Evolutionary conservation across 2,113 vertebrate species (phyloP), one percentile per base, ranked within the genome.

Genomic region (Percopsis transmontana): DNA sequence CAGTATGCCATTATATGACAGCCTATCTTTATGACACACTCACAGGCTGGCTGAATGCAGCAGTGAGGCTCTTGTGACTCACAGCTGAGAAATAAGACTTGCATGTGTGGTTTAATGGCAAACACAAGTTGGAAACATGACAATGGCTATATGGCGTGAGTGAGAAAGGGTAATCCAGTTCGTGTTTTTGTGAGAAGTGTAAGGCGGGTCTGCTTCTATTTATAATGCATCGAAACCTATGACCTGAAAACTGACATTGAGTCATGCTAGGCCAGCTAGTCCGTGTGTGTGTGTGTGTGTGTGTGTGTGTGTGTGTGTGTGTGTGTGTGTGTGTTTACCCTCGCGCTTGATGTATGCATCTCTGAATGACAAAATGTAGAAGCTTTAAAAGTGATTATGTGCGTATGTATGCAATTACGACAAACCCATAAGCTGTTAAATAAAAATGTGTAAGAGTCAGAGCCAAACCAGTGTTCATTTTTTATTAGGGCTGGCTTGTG

Each of bases 281-380:
- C 10, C 14, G 19, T 20, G 12, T 42, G 56, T 20, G 55, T 39
- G 55, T 57, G 54, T 18, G 59, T 55, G 53, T 55, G 53, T 55
- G 53, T 55, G 18, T 20, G 52, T 53, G 51, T 53, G 51, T 53
- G 51, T 53, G 44, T 47, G 44, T 50, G n/a, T 50, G 47, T 50
- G 47, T 50, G 47, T 40, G 53, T 51, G 64, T 21, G 53, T 45
- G 12, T 47, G 16, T 5, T 6, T 21, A 19, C 20, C 54, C 23
- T 50, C 51, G 54, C 47, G 58, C 23, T 16, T 16, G 56, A 11
- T 56, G 53, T 50, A 20, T 33, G 55, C 18, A 1, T 27, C 51
- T 92, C 92, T 94, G 89, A 93, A 93, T 27, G 1, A 63, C 54
- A 54, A 53, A 71, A 33, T 63, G 54, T 1, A 33, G 11, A 61